Percentiles rank a stretch among this genome's conserved stretches.
Conservation (phyloP, 2,113 vertebrate species). For the Neoarius graeffei region DNA sequence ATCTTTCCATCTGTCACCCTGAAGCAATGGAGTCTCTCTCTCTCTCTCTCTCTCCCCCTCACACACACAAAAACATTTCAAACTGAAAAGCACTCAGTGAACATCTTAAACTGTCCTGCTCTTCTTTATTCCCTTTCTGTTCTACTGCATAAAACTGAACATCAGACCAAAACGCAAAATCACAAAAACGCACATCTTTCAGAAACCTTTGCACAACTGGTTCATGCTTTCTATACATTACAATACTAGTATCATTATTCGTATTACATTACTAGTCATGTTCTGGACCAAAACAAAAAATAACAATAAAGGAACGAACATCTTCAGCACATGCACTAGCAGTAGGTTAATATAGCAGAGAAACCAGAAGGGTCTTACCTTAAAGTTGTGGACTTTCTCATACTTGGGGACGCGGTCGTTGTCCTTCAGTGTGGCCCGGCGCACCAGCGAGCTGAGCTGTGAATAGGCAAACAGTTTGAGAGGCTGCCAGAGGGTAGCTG, state of each 20-base stretch:
- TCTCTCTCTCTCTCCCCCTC: not conserved
- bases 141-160: not conserved
- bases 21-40: conserved; percentile 5
- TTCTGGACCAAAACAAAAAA: not conserved
- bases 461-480: conserved; percentile 99
- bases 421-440: conserved; percentile 96
- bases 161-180: not conserved
- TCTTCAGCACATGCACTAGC: not conserved
- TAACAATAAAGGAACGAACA: not conserved
- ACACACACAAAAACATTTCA: not conserved
- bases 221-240: not conserved
- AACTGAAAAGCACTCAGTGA: not conserved
- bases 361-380: conserved; percentile 79
- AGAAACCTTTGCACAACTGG: not conserved
- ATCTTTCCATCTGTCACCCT: conserved; percentile 53
- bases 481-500: conserved; percentile 88
- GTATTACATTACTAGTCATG: not conserved
- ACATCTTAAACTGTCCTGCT: not conserved
- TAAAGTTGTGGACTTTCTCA: conserved; percentile 99
- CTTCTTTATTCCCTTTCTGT: not conserved
- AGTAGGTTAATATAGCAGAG: too few relatives aligned
- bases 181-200: not conserved
- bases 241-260: too few relatives aligned
- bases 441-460: conserved; percentile 96
- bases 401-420: conserved; percentile 93